A percentile compares a stretch with the other conserved stretches of the same genome.
phyloP scores from a whole-genome alignment of 1,140 invertebrate genomes.

The Neodiprion pinetum region DNA sequence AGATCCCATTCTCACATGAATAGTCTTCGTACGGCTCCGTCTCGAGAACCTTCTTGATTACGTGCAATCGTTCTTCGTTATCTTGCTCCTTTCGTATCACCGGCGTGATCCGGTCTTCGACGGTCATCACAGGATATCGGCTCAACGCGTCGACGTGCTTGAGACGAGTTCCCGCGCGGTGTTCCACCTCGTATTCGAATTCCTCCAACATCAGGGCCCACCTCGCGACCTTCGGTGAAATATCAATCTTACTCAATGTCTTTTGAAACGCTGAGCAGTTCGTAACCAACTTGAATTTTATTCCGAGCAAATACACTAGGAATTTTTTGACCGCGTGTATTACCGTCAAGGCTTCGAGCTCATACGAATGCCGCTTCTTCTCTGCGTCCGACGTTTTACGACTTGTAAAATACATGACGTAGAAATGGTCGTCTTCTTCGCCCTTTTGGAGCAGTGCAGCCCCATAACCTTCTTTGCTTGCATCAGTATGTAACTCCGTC shows the following conservation, averaged over 20 bases:
- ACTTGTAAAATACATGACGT: constrained; percentile 29
- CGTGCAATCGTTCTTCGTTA: neutral
- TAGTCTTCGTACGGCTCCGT: constrained; percentile 11
- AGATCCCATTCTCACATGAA: neutral
- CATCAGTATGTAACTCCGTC: constrained; percentile 44
- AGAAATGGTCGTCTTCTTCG: constrained; percentile 27
- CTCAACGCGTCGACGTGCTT: constrained; percentile 57
- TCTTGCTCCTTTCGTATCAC: constrained; percentile 23
- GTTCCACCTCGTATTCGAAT: constrained; percentile 47
- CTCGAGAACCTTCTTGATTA: constrained; percentile 8
- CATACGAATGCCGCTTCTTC: constrained; percentile 23
- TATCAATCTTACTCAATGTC: constrained; percentile 53
- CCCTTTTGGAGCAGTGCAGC: constrained; percentile 43
- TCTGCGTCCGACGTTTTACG: constrained; percentile 21
- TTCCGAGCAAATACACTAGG: constrained; percentile 32
- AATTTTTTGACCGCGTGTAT: constrained; percentile 37
- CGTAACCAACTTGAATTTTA: constrained; percentile 31
- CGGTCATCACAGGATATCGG: constrained; percentile 41
- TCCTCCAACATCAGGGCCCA: constrained; percentile 46
- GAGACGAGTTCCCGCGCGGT: constrained; percentile 47
- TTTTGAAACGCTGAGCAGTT: constrained; percentile 45
- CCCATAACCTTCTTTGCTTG: constrained; percentile 41
- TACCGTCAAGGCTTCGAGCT: constrained; percentile 32
- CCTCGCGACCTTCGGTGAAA: constrained; percentile 45
- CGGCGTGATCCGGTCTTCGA: constrained; percentile 16